Evolutionary conservation across 2,797 vertebrate species (phyloP).

Genomic region (Enteromius argenteus): DNA sequence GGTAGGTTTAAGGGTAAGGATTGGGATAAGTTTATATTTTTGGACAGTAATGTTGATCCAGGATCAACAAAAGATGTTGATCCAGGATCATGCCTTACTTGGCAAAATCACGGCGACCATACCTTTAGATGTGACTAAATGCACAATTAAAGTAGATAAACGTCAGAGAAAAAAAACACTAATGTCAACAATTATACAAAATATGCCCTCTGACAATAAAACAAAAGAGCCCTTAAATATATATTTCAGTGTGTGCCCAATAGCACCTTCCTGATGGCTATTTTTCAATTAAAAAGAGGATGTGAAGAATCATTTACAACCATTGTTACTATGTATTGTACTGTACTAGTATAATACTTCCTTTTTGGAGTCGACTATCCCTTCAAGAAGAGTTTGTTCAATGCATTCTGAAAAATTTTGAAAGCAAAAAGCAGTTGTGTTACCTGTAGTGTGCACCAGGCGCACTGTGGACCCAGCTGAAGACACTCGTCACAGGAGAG

Average conservation of each 20-base stretch:
- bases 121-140: not conserved
- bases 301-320: not conserved
- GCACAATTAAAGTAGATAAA: no score
- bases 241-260: not conserved
- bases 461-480: slow-evolving; percentile 87
- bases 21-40: no score
- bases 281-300: not conserved
- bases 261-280: not conserved
- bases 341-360: not conserved
- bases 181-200: not conserved
- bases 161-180: not conserved
- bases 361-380: not conserved
- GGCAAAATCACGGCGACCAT: not conserved
- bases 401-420: not conserved
- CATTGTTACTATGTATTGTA: not conserved
- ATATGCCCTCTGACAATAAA: not conserved
- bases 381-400: not conserved
- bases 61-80: no score
- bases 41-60: no score
- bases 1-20: no score
- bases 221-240: not conserved
- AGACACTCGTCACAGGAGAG: slow-evolving; percentile 92
- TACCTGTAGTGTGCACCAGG: slow-evolving; percentile 98
- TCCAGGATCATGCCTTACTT: no score
- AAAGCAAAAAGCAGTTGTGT: slow-evolving; percentile 15